A percentile compares a stretch with the other conserved stretches of the same genome.
phyloP scores from a whole-genome alignment of 2,113 vertebrate species.

The Caranx ignobilis region DNA sequence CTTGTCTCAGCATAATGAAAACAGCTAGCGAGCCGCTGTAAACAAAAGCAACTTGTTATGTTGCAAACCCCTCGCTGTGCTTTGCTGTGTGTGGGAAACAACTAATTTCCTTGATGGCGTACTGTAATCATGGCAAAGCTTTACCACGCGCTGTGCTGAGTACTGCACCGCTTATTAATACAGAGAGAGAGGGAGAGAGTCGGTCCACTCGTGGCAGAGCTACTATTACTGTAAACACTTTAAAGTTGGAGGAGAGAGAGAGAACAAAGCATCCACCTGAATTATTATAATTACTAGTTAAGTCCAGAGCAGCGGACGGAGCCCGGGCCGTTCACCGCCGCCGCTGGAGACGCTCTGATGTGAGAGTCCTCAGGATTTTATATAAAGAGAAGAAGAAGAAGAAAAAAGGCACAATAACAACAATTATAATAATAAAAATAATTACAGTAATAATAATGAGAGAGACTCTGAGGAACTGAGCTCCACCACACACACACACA shows the following conservation, averaged over 20 bases:
- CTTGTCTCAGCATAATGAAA: constrained; percentile 85
- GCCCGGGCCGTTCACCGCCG: constrained; percentile 18
- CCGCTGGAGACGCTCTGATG: constrained; percentile 29
- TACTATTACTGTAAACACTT: constrained; percentile 76
- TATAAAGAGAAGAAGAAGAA: no score
- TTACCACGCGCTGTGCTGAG: constrained; percentile 83
- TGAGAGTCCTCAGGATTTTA: constrained; percentile 45
- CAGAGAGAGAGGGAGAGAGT: constrained; percentile 63
- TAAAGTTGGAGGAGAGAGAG: constrained; percentile 60
- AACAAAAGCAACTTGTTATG: constrained; percentile 89
- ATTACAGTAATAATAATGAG: constrained; percentile 30
- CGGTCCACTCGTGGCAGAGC: constrained; percentile 74
- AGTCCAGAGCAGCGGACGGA: constrained; percentile 43
- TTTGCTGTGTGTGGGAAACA: constrained; percentile 78
- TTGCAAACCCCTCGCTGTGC: constrained; percentile 85
- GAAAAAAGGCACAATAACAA: constrained; percentile 37
- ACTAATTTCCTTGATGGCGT: constrained; percentile 89
- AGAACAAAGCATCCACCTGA: constrained; percentile 68
- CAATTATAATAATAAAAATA: constrained; percentile 48
- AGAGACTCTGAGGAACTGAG: background rate
- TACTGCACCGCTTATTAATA: constrained; percentile 82
- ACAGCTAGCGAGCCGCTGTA: constrained; percentile 86
- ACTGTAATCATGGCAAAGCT: constrained; percentile 86
- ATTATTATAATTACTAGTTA: constrained; percentile 79
- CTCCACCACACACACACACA: no score